Base-by-base conservation (phyloP, 2,113 vertebrate genomes). In the Tychaedon coryphoeus region DNA sequence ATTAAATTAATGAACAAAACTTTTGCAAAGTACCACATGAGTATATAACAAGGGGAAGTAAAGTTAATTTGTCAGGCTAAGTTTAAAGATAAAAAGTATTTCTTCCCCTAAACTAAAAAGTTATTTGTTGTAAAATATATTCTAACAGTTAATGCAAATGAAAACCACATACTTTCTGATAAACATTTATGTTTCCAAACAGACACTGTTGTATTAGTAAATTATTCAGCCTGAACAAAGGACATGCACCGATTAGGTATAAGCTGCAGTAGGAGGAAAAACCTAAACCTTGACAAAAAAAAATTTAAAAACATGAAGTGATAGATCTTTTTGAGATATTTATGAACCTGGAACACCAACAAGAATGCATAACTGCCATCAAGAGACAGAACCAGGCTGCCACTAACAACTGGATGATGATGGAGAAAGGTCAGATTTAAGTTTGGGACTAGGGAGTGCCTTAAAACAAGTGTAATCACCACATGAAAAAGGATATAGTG, bases 11-110 rank as follows among this genome's bases (percentile, higher is more conserved):
- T 54, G 60, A 87, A 51, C 45, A 93, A 70, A 88, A 93, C 47
- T 89, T 87, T 12, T 76, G 28, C 61, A 58, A 94, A 91, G 47
- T 70, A 71, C 8, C 0, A 0, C 0, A 0, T 34, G 16, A 0
- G 0, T 47, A 54, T 58, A 24, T 57, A 91, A 91, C 5, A 45
- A 29, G 8, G 50, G n/a, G 8, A 89, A 69, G 48, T 54, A 8
- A 61, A 87, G 84, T 65, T 74, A 77, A 72, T 86, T 77, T 72
- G n/a, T 75, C n/a, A 65, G 31, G 36, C 31, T n/a, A 86, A 54
- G 6, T 60, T 36, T 42, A 38, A 85, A 91, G 71, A 89, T 12
- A 72, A 65, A 95, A 93, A 51, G 5, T 1, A 88, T 38, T 89
- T 57, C 15, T 86, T 62, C 33, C 17, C 24, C 50, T 62, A 58